phyloP scores from a whole-genome alignment of 2,888 invertebrate species.

The Argynnis bischoffii region DNA sequence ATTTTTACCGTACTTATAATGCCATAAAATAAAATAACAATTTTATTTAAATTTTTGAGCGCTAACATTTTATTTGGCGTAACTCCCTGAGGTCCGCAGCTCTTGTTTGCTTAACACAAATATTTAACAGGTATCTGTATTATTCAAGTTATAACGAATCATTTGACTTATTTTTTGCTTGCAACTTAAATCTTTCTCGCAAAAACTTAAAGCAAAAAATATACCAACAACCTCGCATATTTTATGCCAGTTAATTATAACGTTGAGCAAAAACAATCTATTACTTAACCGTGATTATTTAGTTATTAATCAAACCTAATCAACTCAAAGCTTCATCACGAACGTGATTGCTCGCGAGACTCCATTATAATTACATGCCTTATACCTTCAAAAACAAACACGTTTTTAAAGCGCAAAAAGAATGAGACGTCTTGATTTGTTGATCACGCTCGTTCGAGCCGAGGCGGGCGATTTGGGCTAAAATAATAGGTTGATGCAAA shows the following conservation, averaged over 20 bases:
- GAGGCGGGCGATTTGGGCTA: slow-evolving; percentile 62
- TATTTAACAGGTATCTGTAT: slow-evolving; percentile 29
- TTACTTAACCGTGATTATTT: slow-evolving; percentile 46
- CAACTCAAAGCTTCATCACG: slow-evolving; percentile 55
- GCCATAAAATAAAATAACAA: slow-evolving; percentile 14
- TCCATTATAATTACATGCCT: slow-evolving; percentile 73
- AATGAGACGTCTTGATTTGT: slow-evolving; percentile 65
- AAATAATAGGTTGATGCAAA: slow-evolving; percentile 74
- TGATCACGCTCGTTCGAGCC: slow-evolving; percentile 70
- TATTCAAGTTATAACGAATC: slow-evolving; percentile 30
- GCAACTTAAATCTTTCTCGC: slow-evolving; percentile 32
- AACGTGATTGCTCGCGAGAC: slow-evolving; percentile 61
- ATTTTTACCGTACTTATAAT: slow-evolving; percentile 21
- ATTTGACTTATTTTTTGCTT: slow-evolving; percentile 37
- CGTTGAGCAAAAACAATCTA: slow-evolving; percentile 42
- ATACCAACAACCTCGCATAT: slow-evolving; percentile 32
- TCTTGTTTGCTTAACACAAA: slow-evolving; percentile 15
- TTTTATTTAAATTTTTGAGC: slow-evolving; percentile 10
- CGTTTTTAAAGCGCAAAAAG: slow-evolving; percentile 59
- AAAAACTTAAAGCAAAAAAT: slow-evolving; percentile 33
- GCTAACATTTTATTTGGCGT: slow-evolving; percentile 6
- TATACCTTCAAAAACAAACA: slow-evolving; percentile 78
- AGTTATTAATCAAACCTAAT: slow-evolving; percentile 59
- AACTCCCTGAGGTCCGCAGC: neutral
- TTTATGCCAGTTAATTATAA: slow-evolving; percentile 40